A percentile compares a stretch with the other conserved stretches of the same genome.
Evolutionary conservation across 2,888 invertebrate species (phyloP).

Genomic region (Hydropsyche betteni): DNA sequence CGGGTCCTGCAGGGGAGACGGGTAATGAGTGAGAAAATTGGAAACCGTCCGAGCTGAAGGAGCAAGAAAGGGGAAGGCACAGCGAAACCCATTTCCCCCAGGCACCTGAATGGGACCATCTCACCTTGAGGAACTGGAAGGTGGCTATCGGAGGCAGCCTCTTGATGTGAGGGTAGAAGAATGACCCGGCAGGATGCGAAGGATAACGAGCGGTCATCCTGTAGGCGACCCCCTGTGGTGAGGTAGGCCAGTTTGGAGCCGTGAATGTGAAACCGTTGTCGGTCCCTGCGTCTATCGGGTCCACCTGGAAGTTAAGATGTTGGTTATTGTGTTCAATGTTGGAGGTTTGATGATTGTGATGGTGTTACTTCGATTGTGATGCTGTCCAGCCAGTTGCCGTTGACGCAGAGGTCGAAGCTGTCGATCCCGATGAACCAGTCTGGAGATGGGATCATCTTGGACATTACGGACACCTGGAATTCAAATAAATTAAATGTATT

Average conservation of each 20-base stretch:
- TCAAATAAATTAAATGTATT: too few relatives aligned
- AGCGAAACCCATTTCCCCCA: neutral
- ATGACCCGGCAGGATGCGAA: slow-evolving; percentile 91
- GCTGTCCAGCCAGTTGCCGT: slow-evolving; percentile 91
- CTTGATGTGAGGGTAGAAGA: slow-evolving; percentile 90
- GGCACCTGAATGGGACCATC: slow-evolving; percentile 49
- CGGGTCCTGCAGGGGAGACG: neutral
- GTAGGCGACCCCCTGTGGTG: slow-evolving; percentile 88
- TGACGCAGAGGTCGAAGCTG: slow-evolving; percentile 88
- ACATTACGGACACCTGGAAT: slow-evolving; percentile 85
- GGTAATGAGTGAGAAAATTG: slow-evolving; percentile 29
- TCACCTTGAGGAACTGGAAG: slow-evolving; percentile 90
- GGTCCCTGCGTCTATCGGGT: slow-evolving; percentile 92
- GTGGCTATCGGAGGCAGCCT: slow-evolving; percentile 89
- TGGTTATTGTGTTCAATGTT: neutral
- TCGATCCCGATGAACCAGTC: slow-evolving; percentile 96
- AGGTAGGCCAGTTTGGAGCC: slow-evolving; percentile 95
- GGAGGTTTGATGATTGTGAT: neutral
- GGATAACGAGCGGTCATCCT: slow-evolving; percentile 89
- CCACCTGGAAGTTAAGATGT: slow-evolving; percentile 68
- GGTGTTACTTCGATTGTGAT: slow-evolving; percentile 82
- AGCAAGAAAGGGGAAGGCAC: neutral
- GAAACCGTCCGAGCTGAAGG: neutral
- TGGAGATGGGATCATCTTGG: slow-evolving; percentile 90
- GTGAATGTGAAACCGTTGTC: slow-evolving; percentile 97